phyloP scores from a whole-genome alignment of 1,140 invertebrate species.

The Euborellia annulipes region DNA sequence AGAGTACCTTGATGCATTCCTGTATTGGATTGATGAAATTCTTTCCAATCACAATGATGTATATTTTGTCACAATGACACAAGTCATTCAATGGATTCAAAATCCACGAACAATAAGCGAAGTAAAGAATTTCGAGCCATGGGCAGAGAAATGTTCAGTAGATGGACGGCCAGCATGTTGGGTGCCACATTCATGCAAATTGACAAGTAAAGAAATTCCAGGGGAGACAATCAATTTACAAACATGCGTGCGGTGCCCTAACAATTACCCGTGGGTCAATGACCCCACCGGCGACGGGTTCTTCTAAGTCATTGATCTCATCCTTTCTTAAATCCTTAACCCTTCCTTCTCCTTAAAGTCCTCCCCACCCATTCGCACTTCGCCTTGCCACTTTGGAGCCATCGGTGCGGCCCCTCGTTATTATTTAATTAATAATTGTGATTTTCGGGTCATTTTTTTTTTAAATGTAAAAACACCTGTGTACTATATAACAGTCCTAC shows the following conservation, averaged over 20 bases:
- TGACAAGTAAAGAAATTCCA: slow-evolving; percentile 81
- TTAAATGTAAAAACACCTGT: too few species aligned
- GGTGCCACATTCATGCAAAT: slow-evolving; percentile 77
- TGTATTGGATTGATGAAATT: slow-evolving; percentile 89
- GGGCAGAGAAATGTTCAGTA: slow-evolving; percentile 81
- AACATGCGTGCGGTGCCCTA: slow-evolving; percentile 82
- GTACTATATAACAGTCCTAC: too few species aligned
- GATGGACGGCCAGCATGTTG: slow-evolving; percentile 64
- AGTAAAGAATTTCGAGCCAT: slow-evolving; percentile 81
- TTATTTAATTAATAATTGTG: too few species aligned
- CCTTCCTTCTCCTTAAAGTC: not conserved
- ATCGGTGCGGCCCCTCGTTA: too few species aligned
- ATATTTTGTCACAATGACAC: slow-evolving; percentile 95
- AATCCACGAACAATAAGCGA: slow-evolving; percentile 71
- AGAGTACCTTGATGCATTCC: slow-evolving; percentile 81
- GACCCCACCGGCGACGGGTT: slow-evolving; percentile 84
- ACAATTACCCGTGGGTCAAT: slow-evolving; percentile 87
- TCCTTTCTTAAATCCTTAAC: not conserved
- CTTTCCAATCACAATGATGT: slow-evolving; percentile 77
- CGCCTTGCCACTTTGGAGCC: too few species aligned
- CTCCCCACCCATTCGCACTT: too few species aligned
- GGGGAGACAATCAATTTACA: slow-evolving; percentile 85
- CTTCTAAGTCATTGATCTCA: slow-evolving; percentile 43
- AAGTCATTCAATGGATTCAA: slow-evolving; percentile 93
- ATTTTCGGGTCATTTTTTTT: too few species aligned